A percentile compares a stretch with the other conserved stretches of the same genome.
phyloP scores from a whole-genome alignment of 2,797 vertebrate species.

The Coracias cyanogaster region DNA sequence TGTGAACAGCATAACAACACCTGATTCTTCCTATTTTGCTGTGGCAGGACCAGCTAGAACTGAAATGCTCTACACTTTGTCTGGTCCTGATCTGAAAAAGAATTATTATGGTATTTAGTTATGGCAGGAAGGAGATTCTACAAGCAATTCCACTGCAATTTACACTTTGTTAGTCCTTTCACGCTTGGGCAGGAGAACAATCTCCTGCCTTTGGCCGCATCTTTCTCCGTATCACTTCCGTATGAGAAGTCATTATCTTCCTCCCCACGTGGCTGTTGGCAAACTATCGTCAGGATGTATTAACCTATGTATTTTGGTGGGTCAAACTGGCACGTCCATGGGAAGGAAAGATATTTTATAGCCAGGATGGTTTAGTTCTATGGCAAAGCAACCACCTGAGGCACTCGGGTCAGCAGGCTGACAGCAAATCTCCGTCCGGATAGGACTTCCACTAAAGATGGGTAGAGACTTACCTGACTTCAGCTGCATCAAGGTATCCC shows the following conservation, averaged over 20 bases:
- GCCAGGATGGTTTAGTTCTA: accelerated
- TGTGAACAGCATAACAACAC: accelerated
- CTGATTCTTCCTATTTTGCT: neutral
- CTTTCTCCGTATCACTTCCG: neutral
- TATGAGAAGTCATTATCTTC: neutral
- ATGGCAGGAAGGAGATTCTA: neutral
- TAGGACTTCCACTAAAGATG: neutral
- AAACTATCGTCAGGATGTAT: neutral
- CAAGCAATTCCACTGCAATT: neutral
- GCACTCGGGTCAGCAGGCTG: neutral
- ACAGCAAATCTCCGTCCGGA: neutral
- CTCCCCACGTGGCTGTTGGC: neutral
- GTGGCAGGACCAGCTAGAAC: neutral
- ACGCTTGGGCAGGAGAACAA: neutral
- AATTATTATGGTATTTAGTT: neutral
- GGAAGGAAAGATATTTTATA: neutral
- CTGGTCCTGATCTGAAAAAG: neutral
- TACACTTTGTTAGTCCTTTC: neutral
- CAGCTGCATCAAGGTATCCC: neutral
- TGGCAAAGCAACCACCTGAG: neutral
- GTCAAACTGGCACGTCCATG: neutral
- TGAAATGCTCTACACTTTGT: neutral
- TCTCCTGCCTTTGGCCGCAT: neutral
- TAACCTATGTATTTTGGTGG: neutral
- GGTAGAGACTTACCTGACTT: neutral